phyloP scores from a whole-genome alignment of 2,888 invertebrate genomes.

The Calameuta pallipes region DNA sequence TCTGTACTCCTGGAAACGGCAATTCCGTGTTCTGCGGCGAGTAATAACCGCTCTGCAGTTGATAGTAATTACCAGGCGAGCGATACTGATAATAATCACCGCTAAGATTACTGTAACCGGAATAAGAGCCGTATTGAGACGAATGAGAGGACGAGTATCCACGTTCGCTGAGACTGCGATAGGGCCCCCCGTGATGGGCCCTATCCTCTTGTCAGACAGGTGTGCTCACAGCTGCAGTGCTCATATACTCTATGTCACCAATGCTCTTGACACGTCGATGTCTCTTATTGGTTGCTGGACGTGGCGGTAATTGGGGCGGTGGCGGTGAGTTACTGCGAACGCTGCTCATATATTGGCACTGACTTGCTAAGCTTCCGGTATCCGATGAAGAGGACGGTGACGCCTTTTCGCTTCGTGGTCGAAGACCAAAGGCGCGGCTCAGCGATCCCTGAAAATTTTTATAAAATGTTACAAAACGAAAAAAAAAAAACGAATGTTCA shows the following conservation, averaged over 20 bases:
- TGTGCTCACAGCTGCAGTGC: constrained; percentile 58
- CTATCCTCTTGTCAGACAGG: constrained; percentile 64
- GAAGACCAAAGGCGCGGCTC: constrained; percentile 77
- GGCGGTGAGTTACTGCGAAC: constrained; percentile 70
- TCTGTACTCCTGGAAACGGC: constrained; percentile 58
- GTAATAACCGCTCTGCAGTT: constrained; percentile 59
- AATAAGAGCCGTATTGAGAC: constrained; percentile 59
- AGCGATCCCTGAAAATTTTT: constrained; percentile 75
- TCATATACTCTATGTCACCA: constrained; percentile 76
- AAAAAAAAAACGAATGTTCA: neutral
- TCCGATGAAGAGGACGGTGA: constrained; percentile 77
- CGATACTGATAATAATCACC: constrained; percentile 54
- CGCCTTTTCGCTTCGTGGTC: constrained; percentile 73
- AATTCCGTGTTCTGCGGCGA: constrained; percentile 58
- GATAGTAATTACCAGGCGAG: constrained; percentile 52
- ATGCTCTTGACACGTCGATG: constrained; percentile 80
- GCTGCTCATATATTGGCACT: constrained; percentile 71
- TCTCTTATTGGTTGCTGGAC: constrained; percentile 63
- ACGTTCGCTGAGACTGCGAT: constrained; percentile 62
- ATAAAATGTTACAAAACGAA: neutral
- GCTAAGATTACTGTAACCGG: constrained; percentile 56
- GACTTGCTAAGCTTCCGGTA: constrained; percentile 70
- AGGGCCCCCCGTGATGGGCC: constrained; percentile 63
- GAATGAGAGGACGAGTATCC: constrained; percentile 60
- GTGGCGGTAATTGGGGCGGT: constrained; percentile 66